Base-by-base conservation (phyloP, 2,113 vertebrate species). In the Mixornis gularis region DNA sequence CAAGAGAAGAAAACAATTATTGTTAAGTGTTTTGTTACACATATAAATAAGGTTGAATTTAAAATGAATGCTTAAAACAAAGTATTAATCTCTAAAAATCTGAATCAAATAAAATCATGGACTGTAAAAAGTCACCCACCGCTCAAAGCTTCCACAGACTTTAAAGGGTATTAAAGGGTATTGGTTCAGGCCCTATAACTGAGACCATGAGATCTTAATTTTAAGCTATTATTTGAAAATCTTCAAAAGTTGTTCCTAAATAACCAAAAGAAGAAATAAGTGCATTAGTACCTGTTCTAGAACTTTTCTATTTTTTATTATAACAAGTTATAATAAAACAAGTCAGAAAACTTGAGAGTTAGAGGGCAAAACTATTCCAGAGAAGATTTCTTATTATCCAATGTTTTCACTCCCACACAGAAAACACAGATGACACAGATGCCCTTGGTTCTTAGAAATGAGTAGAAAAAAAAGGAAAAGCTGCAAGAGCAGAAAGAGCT, bases 391-490 rank as follows among this genome's bases (percentile, higher is more conserved):
- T 94, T 29, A 90, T 64, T 76, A 62, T 89, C 51, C 30, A 40
- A 6, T 97, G 29, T 95, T 94, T 90, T 96, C 76, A 69, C 25
- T 78, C 52, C 85, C 88, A 81, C 58, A 86, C 94, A 97, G 94
- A 86, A 86, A 43, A 85, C 66, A 34, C 76, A 55, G 93, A 94
- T 59, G 56, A 78, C 19, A 30, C 92, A 82, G 94, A 95, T 92
- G 84, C 13, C 27, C 51, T 85, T 62, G 64, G 6, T 71, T 92
- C 70, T 85, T 84, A 65, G 83, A 93, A 94, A 99, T 99, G 98
- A 98, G 97, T 86, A 98, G 97, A 79, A 98, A 98, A 96, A 98
- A 97, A 97, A 98, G 98, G 96, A 98, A 98, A 95, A 97, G 93
- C 93, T 98, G 94, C 95, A 98, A 95, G 92, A 97, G 96, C 93